Base-by-base conservation (phyloP, 1,140 invertebrate genomes). In the Campoletis sonorensis region DNA sequence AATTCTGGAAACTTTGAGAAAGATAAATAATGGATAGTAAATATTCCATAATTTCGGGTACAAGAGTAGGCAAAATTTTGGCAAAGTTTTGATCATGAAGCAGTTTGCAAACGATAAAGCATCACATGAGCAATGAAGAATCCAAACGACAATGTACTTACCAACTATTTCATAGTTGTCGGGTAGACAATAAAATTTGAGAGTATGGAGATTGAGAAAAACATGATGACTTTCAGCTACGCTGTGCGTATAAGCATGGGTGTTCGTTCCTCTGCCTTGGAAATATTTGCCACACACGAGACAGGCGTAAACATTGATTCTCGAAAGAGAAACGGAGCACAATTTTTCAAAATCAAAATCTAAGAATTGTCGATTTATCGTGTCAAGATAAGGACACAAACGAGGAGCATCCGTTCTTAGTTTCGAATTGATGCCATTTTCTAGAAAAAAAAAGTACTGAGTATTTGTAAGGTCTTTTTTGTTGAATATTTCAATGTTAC, bases 281-380 rank as follows among this genome's bases (percentile, higher is more conserved):
- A 99, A 99, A 91, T 99, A 99, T 93, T 99, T 99, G 26, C 99
- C 99, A 92, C 99, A 99, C 2, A 99, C 98, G 45, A 99, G 93
- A 91, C 99, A 99, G n/a, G 98, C 99, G 92, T 99, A 99, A 27
- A 99, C 98, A 94, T 99, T 99, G 77, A 99, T 98, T 88, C 99
- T 96, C 0, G 98, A 99, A 61, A 99, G 91, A 4, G 98, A 99
- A 26, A 99, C 96, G 0, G 98, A 99, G 90, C 99, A 99, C 4
- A 99, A 92, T 91, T 99, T 99, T 91, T 99, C 99, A 94, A 99
- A 99, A 93, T 99, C 99, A 94, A 99, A 99, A 93, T 99, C 99
- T 72, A 99, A 92, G 84, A 99, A 95, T 89, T 98, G 97, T 72
- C 98, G 94, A 91, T 99, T 99, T 67, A 99, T 99, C 21, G 98